These are phyloP conservation scores for Drosophila mimica DNA, from an alignment of 2,888 invertebrate species.

Conservation along the genomic window DNA sequence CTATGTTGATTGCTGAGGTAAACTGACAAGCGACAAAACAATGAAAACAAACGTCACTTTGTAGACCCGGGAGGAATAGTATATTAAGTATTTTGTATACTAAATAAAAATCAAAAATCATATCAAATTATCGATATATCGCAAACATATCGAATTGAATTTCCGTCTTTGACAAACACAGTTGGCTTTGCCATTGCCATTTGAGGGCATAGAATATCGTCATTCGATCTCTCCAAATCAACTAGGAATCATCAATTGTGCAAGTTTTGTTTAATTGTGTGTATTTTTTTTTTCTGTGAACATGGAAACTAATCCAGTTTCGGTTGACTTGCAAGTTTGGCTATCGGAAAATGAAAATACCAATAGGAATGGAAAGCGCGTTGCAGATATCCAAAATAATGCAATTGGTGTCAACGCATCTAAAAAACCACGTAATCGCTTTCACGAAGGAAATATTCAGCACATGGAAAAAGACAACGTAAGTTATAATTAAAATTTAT, in stretches of 20 bases:
- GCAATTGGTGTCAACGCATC: neutral
- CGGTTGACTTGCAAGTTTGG: slow-evolving; percentile 1
- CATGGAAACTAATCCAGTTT: neutral
- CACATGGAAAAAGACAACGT: neutral
- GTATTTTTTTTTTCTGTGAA: neutral
- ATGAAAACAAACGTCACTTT: neutral
- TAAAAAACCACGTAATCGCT: slow-evolving; percentile 5
- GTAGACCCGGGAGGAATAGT: neutral
- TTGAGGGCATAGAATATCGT: neutral
- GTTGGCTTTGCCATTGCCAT: neutral
- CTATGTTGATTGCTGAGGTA: neutral
- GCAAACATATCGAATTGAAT: neutral
- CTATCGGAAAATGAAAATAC: neutral
- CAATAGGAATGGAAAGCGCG: slow-evolving; percentile 1
- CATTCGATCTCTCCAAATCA: slow-evolving; percentile 2
- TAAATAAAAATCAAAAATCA: neutral
- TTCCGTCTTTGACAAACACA: neutral
- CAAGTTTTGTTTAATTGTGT: slow-evolving; percentile 5
- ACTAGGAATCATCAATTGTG: neutral
- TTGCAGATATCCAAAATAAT: neutral
- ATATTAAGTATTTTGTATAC: neutral
- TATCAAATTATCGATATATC: neutral
- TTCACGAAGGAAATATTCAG: neutral
- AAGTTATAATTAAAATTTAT: neutral
- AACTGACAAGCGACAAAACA: neutral